Conservation (phyloP, 2,113 vertebrate genomes). For the Nicator chloris region DNA sequence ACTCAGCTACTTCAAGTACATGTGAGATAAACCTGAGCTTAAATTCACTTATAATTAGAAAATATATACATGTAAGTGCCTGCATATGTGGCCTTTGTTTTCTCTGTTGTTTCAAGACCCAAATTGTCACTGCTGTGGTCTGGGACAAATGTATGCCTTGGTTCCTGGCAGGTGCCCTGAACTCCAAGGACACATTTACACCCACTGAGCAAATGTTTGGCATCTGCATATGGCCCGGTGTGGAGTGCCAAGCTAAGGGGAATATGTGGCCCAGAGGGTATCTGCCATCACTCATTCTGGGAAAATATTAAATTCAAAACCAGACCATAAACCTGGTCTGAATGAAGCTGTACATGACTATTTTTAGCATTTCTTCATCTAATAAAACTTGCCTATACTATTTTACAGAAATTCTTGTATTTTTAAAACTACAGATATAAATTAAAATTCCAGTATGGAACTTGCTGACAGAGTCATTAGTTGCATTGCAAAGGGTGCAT, state of each 20-base stretch:
- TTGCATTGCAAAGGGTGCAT: background rate
- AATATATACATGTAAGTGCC: background rate
- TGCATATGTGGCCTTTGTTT: background rate
- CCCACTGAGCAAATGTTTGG: background rate
- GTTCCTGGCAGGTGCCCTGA: constrained; percentile 37
- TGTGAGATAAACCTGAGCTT: background rate
- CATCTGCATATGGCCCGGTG: background rate
- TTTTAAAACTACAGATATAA: background rate
- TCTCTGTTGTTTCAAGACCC: background rate
- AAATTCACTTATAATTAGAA: background rate
- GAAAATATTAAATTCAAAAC: background rate
- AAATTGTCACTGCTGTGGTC: constrained; percentile 44
- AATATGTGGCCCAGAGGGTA: background rate
- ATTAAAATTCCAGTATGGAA: background rate
- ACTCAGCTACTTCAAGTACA: background rate
- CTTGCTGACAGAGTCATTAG: background rate
- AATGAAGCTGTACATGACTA: background rate
- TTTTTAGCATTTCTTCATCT: background rate
- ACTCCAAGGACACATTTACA: constrained; percentile 17
- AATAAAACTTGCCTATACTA: background rate
- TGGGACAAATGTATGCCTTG: constrained; percentile 12
- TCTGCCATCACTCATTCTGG: background rate
- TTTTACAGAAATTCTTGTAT: background rate
- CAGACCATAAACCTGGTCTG: background rate
- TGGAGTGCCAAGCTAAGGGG: background rate